Conservation (phyloP, 2,113 vertebrate species). For the Gobiocypris rarus region DNA sequence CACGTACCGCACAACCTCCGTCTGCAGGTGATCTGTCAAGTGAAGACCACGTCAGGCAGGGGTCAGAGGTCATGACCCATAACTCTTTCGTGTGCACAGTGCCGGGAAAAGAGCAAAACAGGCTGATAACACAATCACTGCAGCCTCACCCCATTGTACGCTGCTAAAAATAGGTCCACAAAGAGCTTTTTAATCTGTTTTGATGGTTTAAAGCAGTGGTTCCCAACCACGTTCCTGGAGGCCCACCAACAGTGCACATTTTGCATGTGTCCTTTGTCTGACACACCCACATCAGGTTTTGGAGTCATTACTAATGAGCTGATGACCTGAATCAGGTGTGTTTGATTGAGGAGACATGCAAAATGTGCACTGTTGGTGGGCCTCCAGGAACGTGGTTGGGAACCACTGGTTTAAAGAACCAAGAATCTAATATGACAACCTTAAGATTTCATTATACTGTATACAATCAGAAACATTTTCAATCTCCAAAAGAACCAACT, state of each 20-base stretch:
- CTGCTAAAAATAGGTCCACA: background rate
- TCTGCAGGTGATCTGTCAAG: background rate
- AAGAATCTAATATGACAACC: background rate
- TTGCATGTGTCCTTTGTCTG: too few relatives aligned
- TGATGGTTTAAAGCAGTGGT: background rate
- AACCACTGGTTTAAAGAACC: background rate
- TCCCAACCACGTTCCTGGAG: too few relatives aligned
- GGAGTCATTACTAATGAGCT: too few relatives aligned
- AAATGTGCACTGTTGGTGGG: too few relatives aligned
- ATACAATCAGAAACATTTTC: background rate
- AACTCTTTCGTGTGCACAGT: background rate
- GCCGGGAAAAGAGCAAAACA: background rate
- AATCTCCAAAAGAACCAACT: background rate
- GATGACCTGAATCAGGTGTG: too few relatives aligned
- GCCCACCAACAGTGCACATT: too few relatives aligned
- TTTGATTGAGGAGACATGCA: too few relatives aligned
- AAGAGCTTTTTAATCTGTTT: background rate
- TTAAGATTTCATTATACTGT: background rate
- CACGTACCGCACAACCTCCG: background rate
- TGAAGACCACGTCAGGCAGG: background rate
- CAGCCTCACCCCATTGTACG: background rate
- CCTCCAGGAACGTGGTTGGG: too few relatives aligned
- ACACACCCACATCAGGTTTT: too few relatives aligned
- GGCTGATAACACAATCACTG: background rate
- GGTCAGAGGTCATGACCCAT: constrained; percentile 2